Conservation (phyloP, 2,113 vertebrate species). For the Muscicapa adusta region DNA sequence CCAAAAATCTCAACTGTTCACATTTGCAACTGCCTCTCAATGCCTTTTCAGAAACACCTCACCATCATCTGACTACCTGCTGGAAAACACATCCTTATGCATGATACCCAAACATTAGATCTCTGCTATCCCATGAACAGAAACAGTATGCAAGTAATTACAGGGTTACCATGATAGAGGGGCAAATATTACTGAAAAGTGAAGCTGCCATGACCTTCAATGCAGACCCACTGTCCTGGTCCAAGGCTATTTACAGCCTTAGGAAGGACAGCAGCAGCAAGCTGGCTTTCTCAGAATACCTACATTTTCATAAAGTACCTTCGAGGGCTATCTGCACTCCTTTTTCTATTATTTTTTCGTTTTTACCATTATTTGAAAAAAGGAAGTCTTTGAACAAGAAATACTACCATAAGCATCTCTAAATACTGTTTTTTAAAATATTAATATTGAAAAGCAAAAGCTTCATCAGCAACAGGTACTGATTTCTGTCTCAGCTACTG, state of each 20-base stretch:
- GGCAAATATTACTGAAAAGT: not conserved
- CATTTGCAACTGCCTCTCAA: not conserved
- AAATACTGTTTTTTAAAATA: not conserved
- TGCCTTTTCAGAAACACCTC: not conserved
- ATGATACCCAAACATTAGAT: not conserved
- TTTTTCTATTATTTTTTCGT: too few relatives aligned
- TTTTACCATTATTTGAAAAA: not conserved
- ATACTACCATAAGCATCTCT: not conserved
- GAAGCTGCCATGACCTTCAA: not conserved
- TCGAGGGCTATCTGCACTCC: accelerated
- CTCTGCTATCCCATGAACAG: not conserved
- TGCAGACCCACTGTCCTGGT: not conserved
- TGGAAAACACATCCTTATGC: not conserved
- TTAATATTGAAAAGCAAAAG: not conserved
- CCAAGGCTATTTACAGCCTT: not conserved
- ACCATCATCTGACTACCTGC: not conserved
- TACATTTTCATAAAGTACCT: not conserved
- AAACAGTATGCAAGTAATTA: not conserved
- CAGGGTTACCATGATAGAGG: not conserved
- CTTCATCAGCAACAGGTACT: not conserved
- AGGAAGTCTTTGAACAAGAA: not conserved
- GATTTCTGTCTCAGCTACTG: not conserved
- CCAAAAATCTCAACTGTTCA: not conserved
- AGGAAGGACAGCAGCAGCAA: not conserved
- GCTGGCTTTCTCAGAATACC: not conserved